Evolutionary conservation across 2,113 vertebrate genomes (phyloP).

Genomic region (Laticauda colubrina): DNA sequence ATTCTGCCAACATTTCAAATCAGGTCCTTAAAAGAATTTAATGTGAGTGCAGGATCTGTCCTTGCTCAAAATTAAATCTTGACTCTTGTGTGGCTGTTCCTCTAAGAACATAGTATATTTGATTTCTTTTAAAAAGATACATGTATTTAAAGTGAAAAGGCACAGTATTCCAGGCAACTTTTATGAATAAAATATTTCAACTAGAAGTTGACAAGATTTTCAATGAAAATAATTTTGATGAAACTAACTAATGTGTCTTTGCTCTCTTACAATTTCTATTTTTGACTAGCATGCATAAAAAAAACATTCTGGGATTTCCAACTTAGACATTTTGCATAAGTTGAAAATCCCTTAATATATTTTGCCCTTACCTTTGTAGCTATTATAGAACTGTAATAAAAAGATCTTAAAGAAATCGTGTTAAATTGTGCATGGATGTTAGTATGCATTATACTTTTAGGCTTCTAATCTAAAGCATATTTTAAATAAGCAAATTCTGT

Average conservation of each 20-base stretch:
- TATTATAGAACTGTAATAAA: not conserved
- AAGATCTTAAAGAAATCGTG: slow-evolving; percentile 10
- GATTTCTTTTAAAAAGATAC: not conserved
- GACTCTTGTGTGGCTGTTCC: not conserved
- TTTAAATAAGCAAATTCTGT: not conserved
- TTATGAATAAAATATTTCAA: not conserved
- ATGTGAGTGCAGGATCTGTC: not conserved
- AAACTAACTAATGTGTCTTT: not conserved
- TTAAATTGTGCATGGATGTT: slow-evolving; percentile 35
- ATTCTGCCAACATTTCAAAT: not conserved
- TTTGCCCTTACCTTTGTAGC: not conserved
- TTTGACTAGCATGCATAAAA: not conserved
- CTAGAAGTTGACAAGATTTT: not conserved
- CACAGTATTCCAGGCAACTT: not conserved
- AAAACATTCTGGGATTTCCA: not conserved
- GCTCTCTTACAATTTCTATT: not conserved
- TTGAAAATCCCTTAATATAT: too few species aligned
- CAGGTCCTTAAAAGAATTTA: not conserved
- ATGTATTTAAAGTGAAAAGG: not conserved
- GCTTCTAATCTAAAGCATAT: not conserved
- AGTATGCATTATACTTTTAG: slow-evolving; percentile 40
- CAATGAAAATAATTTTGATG: not conserved
- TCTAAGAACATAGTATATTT: not conserved
- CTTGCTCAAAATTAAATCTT: not conserved
- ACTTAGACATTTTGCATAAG: not conserved